Base-by-base conservation (phyloP, 2,113 vertebrate species). In the Ivindomyrus marchei region DNA sequence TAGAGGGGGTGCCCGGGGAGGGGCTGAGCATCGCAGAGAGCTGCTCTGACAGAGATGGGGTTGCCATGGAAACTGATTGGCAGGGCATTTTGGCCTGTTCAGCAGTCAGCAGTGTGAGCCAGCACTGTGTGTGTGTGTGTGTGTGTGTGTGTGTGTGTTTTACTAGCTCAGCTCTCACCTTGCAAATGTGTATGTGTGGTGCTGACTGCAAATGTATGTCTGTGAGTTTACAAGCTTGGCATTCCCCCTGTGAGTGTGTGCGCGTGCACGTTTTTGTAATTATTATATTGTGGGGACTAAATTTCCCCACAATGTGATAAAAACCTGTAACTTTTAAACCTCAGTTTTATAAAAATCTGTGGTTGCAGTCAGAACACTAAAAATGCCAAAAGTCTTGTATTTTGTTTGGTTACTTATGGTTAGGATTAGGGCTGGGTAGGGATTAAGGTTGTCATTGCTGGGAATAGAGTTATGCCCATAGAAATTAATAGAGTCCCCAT, bases 41-140 rank as follows among this genome's bases (percentile, higher is more conserved):
- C 89, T 31, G 5, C 27, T 89, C 90, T 93, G 92, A 93, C 91
- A 92, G 92, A 91, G 90, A 31, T 1, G n/a, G 19, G 87, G 94
- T 95, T 95, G 89, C 93, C 90, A 94, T 95, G 80, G 94, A 89
- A 94, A 95, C 95, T 92, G 93, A 95, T 95, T 94, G 92, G 93
- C 92, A 94, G 91, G 90, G 85, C 88, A 89, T 88, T 92, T 91
- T 88, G 90, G 90, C 50, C 90, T 87, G 88, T 85, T 86, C 80
- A 89, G 77, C 89, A 90, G 87, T 87, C 8, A 88, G 77, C 39
- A 45, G 52, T 88, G 66, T 90, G 53, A 42, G 88, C 90, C 90
- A 89, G 77, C 90, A 89, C 90, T 90, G 27, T 89, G 58, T n/a
- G 19, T 89, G 83, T 52, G 58, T 66, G 90, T 89, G 27, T 56